phyloP scores from a whole-genome alignment of 2,113 vertebrate genomes.

The Bucco capensis region DNA sequence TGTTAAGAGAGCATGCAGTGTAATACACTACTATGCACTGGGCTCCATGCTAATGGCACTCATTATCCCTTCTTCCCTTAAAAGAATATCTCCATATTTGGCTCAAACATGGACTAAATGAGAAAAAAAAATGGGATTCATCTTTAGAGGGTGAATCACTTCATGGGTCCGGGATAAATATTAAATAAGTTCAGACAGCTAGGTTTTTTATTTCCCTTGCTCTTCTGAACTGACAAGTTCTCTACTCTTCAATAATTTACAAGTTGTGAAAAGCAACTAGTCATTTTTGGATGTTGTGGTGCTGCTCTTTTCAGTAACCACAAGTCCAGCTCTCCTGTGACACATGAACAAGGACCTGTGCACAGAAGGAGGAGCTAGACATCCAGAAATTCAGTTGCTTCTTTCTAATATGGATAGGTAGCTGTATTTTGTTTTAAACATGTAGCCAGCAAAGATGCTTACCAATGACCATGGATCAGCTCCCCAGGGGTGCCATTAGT shows the following conservation, averaged over 20 bases:
- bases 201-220: background rate
- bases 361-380: background rate
- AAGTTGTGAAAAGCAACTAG: background rate
- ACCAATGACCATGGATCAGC: background rate
- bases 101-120: background rate
- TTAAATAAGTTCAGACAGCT: background rate
- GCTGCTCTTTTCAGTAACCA: background rate
- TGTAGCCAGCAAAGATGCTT: background rate
- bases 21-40: background rate
- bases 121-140: background rate
- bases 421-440: background rate
- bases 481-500: background rate
- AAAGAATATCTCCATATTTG: background rate
- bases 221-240: background rate
- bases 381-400: background rate
- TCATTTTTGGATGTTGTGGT: background rate
- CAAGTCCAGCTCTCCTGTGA: background rate
- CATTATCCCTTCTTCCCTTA: background rate
- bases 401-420: background rate
- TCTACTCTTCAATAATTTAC: background rate
- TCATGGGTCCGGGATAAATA: background rate
- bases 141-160: background rate
- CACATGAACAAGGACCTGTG: rapidly evolving
- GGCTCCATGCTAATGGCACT: background rate
- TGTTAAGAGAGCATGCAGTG: background rate